Conservation (phyloP, 2,888 invertebrate species). For the Parnassius glacialis region DNA sequence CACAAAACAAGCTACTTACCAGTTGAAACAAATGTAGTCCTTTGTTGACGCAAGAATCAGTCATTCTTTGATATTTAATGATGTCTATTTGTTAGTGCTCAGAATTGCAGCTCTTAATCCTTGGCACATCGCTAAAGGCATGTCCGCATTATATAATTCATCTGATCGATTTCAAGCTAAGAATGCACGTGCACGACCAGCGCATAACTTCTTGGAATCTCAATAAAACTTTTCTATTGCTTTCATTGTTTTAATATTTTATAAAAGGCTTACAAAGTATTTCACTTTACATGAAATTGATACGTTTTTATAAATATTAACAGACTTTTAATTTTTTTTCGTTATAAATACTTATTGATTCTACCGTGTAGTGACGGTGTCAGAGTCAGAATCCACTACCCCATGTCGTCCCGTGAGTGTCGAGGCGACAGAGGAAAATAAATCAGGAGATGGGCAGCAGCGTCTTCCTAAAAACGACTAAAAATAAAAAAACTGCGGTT, state of each 20-base stretch:
- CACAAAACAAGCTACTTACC: slow-evolving; percentile 33
- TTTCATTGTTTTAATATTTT: slow-evolving; percentile 24
- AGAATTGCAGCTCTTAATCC: slow-evolving; percentile 71
- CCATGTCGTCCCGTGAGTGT: no score
- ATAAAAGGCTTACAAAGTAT: slow-evolving; percentile 23
- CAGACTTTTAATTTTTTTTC: neutral
- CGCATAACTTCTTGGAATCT: slow-evolving; percentile 30
- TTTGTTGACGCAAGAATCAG: slow-evolving; percentile 56
- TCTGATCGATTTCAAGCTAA: slow-evolving; percentile 29
- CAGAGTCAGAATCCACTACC: no score
- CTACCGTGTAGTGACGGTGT: neutral
- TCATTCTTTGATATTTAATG: slow-evolving; percentile 66
- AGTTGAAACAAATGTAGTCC: slow-evolving; percentile 41
- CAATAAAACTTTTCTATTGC: slow-evolving; percentile 28
- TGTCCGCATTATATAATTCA: slow-evolving; percentile 63
- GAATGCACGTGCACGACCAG: slow-evolving; percentile 39
- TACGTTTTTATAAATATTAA: slow-evolving; percentile 8
- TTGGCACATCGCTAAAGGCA: slow-evolving; percentile 70
- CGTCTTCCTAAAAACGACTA: no score
- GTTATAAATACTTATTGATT: neutral
- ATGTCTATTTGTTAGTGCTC: slow-evolving; percentile 69
- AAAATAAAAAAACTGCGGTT: no score
- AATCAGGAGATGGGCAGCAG: no score
- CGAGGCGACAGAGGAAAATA: no score
- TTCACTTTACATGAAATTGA: slow-evolving; percentile 12